These are phyloP conservation scores for Bradypodion pumilum DNA, from an alignment of 2,797 vertebrate genomes.

Conservation along the genomic window DNA sequence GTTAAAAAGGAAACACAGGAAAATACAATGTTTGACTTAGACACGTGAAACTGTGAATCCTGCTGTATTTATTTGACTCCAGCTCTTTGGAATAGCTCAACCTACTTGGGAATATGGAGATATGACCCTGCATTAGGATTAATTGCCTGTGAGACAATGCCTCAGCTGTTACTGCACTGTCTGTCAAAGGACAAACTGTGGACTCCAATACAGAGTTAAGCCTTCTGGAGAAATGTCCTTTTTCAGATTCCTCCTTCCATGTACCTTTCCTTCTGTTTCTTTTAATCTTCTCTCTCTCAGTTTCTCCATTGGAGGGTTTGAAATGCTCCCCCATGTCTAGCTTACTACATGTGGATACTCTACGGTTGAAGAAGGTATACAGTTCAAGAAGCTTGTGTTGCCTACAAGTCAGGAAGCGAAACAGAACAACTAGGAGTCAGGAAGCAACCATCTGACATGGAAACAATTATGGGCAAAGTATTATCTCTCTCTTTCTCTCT, in stretches of 20 bases:
- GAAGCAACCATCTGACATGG: background rate
- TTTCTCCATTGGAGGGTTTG: slow-evolving; percentile 61
- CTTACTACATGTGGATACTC: slow-evolving; percentile 65
- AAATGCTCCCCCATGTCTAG: slow-evolving; percentile 51
- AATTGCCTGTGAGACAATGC: slow-evolving; percentile 26
- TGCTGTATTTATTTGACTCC: slow-evolving; percentile 47
- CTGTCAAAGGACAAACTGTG: slow-evolving; percentile 34
- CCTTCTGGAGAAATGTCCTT: slow-evolving; percentile 46
- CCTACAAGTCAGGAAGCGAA: slow-evolving; percentile 68
- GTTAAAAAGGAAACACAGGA: background rate
- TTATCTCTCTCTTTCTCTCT: slow-evolving; percentile 25
- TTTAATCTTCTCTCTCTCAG: slow-evolving; percentile 43
- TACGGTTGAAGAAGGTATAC: slow-evolving; percentile 60
- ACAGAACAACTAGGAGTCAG: background rate
- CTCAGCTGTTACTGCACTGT: slow-evolving; percentile 52
- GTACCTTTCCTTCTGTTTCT: slow-evolving; percentile 25
- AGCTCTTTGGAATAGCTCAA: slow-evolving; percentile 55
- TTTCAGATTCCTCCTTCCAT: slow-evolving; percentile 32
- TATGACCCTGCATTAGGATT: slow-evolving; percentile 39
- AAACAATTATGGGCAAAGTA: background rate
- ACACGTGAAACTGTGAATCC: slow-evolving; percentile 58
- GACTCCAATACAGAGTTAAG: slow-evolving; percentile 30
- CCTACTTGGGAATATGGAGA: slow-evolving; percentile 25
- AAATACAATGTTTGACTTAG: slow-evolving; percentile 55
- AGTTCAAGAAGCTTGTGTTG: slow-evolving; percentile 60